Evolutionary conservation across 2,888 invertebrate genomes (phyloP), one percentile per base, ranked within the genome.

Genomic region (Prenolepis imparis): DNA sequence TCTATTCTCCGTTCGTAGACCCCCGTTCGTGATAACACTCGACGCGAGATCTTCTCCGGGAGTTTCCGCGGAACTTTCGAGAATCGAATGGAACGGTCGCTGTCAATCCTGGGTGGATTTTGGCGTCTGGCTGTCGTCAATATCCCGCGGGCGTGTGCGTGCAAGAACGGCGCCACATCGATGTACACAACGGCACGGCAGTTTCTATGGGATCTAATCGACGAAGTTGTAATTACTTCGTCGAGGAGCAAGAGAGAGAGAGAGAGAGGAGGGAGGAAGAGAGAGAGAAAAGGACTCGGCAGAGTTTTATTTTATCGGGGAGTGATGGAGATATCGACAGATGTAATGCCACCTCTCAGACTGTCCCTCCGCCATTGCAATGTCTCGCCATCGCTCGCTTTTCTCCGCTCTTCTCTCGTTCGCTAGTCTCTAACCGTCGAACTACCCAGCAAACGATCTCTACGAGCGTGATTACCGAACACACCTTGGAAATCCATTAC

Each of bases 271-370:
- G 52, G 48, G 70, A 36, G 39, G 12, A 68, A 24, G 32, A 21
- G 77, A 70, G 36, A 44, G 67, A 12, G 57, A 32, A 68, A 63
- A 57, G 83, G 67, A 84, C 74, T 84, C 82, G 61, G 55, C 66
- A 75, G 78, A 88, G 89, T 92, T 93, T 92, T 91, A 91, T 92
- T 93, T 92, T 90, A 93, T 93, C 88, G 90, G 87, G 82, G 87
- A 93, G 84, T 89, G 91, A 92, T 91, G 91, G 89, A 91, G 92
- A 93, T 92, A 92, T 93, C 92, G 92, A 91, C 92, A 92, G 91
- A 92, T 91, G 92, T 91, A 92, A 92, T 91, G 89, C 91, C 88
- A 88, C 87, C 88, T 88, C 89, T 88, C 83, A 86, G 86, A 87
- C 89, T 90, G 90, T 89, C 88, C 84, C 81, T 81, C 57, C 78